Percentiles rank a stretch among this genome's conserved stretches.
Evolutionary conservation across 1,140 invertebrate genomes (phyloP).

Genomic region (Drosophila pallidifrons): DNA sequence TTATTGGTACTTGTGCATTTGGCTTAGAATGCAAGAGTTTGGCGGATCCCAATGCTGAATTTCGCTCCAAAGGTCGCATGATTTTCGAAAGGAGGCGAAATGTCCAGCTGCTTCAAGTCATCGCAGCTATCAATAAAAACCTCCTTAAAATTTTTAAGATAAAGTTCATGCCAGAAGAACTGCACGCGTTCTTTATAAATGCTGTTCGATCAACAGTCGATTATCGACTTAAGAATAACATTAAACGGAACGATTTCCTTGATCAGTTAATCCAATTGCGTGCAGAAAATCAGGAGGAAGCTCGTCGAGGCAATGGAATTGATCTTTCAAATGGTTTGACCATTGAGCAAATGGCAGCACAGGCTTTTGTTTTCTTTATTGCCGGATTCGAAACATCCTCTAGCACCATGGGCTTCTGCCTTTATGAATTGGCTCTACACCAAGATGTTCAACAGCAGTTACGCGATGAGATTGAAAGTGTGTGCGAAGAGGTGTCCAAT

Average conservation of each 20-base stretch:
- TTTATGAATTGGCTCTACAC: constrained; percentile 84
- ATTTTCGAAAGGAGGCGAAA: constrained; percentile 61
- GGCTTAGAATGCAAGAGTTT: constrained; percentile 86
- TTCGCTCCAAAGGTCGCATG: constrained; percentile 78
- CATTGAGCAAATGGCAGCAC: constrained; percentile 76
- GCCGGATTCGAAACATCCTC: constrained; percentile 82
- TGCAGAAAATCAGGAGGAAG: constrained; percentile 54
- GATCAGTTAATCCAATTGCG: constrained; percentile 80
- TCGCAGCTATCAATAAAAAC: constrained; percentile 56
- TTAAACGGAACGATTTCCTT: constrained; percentile 84
- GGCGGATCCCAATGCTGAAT: constrained; percentile 85
- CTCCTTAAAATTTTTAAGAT: constrained; percentile 56
- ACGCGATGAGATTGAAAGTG: constrained; percentile 85
- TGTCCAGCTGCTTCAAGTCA: constrained; percentile 22
- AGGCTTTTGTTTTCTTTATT: constrained; percentile 77
- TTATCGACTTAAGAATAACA: constrained; percentile 78
- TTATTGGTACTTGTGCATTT: constrained; percentile 86
- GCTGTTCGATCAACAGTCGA: constrained; percentile 80
- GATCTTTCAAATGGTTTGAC: constrained; percentile 60
- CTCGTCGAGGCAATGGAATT: constrained; percentile 43
- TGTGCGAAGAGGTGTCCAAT: constrained; percentile 39
- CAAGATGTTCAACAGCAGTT: constrained; percentile 85
- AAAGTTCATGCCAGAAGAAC: constrained; percentile 65
- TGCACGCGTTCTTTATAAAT: constrained; percentile 82
- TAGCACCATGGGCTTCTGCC: constrained; percentile 84